Evolutionary conservation across 2,888 invertebrate genomes (phyloP), one percentile per base, ranked within the genome.

Genomic region (Zonitis immaculata): DNA sequence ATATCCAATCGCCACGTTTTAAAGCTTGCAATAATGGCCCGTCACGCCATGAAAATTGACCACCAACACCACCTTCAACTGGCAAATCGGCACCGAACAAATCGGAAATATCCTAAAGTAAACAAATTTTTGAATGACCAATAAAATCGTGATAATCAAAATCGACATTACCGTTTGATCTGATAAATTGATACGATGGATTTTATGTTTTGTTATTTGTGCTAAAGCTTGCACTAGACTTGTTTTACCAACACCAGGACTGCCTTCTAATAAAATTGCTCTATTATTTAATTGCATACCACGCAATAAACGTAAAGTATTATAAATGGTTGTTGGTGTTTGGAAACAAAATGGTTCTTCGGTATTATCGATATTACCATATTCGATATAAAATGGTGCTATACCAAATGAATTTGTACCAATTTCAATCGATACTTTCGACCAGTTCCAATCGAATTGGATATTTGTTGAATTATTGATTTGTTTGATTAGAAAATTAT

Each of bases 191-290:
- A 99, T 94, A 43, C 99, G 82, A 11, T 95, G 86, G 27, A 98
- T 83, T 68, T 84, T 82, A 72, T 94, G 86, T 1, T 93, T 91
- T 2, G 94, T 85, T 7, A 85, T 84, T 68, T 84, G 87, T 0
- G 97, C 96, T 35, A 99, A 78, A 22, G 95, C 95, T 49, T 88
- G 86, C 1, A 99, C 91, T 50, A 97, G 80, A 63, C 95, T 95
- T 0, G 98, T 98, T 77, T 99, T 99, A 3, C 99, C 99, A 16
- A 98, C 97, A 2, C 99, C 99, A 3, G 99, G 99, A 65, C 95
- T 92, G 2, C 95, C 99, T 79, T 99, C 99, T 14, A 99, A 76
- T 49, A 99, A 80, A 53, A 99, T 86, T 0, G 98, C 95, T 73
- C n/a, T n/a, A n/a, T 95, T 92, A 56, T 89, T 89, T 54, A 97